These are phyloP conservation scores for Dryas iulia DNA, from an alignment of 1,140 invertebrate species.

Conservation along the genomic window DNA sequence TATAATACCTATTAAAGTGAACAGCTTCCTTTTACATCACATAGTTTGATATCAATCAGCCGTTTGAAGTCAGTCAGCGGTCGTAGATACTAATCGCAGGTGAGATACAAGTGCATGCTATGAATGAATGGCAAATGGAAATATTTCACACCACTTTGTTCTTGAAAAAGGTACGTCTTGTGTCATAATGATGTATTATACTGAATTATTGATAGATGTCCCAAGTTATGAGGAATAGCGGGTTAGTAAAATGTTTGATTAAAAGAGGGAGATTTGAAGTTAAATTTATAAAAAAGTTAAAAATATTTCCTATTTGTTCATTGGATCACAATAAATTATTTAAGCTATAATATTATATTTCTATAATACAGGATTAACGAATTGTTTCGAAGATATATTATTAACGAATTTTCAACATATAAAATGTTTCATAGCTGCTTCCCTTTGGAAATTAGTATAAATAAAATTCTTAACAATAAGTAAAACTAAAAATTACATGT, in stretches of 20 bases:
- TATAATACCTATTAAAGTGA: neutral
- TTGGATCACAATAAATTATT: too few species aligned
- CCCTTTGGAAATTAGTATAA: too few species aligned
- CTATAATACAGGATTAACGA: too few species aligned
- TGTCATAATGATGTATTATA: conserved; percentile 41
- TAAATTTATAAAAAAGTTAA: too few species aligned
- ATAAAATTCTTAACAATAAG: too few species aligned
- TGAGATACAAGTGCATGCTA: conserved; percentile 24
- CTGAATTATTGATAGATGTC: conserved; percentile 34
- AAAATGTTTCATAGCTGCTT: too few species aligned
- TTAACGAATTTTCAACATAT: too few species aligned
- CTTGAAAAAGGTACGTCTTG: conserved; percentile 48
- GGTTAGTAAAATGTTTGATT: neutral
- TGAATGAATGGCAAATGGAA: conserved; percentile 26
- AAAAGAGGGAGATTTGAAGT: too few species aligned
- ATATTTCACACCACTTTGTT: conserved; percentile 57
- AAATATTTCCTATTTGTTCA: too few species aligned
- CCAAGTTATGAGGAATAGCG: conserved; percentile 19
- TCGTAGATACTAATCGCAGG: conserved; percentile 40
- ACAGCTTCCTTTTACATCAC: neutral
- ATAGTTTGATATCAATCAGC: conserved; percentile 20
- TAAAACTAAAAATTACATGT: too few species aligned
- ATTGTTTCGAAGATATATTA: too few species aligned
- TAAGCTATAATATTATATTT: too few species aligned
- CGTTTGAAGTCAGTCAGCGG: conserved; percentile 34